Percentiles rank a stretch among this genome's conserved stretches.
Evolutionary conservation across 2,888 invertebrate genomes (phyloP).

Genomic region (Pilophorus perplexus): DNA sequence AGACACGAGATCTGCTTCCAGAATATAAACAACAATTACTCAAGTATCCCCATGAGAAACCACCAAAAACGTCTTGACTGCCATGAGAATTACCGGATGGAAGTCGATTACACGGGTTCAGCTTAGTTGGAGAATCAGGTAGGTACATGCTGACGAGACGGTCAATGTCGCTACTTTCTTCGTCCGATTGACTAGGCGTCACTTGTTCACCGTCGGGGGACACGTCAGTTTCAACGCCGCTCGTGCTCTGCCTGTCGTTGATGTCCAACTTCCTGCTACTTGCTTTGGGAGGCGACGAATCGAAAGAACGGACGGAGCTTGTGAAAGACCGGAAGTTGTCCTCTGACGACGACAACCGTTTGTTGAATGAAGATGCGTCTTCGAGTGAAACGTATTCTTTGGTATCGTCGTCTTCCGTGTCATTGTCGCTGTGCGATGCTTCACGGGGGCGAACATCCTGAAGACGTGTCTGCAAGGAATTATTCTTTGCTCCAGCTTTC

Average conservation of each 20-base stretch:
- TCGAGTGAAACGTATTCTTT: slow-evolving; percentile 5
- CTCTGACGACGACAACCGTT: slow-evolving; percentile 1
- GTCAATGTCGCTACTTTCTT: not conserved
- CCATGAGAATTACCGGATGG: no score
- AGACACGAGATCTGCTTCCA: no score
- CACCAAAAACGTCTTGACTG: no score
- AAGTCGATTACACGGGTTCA: no score
- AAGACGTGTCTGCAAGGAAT: no score
- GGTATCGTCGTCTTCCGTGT: no score
- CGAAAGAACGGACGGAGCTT: slow-evolving; percentile 16
- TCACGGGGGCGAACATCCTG: no score
- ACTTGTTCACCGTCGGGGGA: not conserved
- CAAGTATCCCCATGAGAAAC: no score
- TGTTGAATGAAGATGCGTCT: not conserved
- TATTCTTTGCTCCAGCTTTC: no score
- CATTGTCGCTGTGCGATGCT: slow-evolving; percentile 3
- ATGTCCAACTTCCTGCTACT: not conserved
- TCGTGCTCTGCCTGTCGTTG: slow-evolving; percentile 8
- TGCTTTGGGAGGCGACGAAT: slow-evolving; percentile 1
- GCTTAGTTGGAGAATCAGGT: no score
- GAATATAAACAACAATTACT: no score
- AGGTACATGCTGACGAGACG: not conserved
- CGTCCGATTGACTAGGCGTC: not conserved
- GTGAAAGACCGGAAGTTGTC: slow-evolving; percentile 10
- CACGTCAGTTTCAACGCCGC: slow-evolving; percentile 11